Evolutionary conservation across 2,113 vertebrate species (phyloP), one percentile per base, ranked within the genome.

Genomic region (Argyrosomus japonicus): DNA sequence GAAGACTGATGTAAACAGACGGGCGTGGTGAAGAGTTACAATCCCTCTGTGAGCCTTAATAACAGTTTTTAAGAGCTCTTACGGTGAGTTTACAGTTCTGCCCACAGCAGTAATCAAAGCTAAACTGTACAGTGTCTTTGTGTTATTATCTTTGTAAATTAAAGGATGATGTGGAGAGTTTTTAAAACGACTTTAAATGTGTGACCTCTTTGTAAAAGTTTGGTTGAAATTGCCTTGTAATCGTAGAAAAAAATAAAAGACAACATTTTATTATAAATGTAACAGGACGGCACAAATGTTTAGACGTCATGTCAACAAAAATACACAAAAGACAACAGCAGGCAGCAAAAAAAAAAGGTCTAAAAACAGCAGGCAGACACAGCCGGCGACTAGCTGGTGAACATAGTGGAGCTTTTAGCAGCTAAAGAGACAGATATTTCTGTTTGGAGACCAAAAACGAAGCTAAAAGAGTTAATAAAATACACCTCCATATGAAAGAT

Each of bases 91-190:
- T 88, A 87, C 79, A 68, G 47, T 79, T 86, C 77, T 76, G 69
- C 53, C 77, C 57, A 32, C n/a, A 60, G 61, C 50, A 64, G 48
- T 17, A 51, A 73, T 74, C 60, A 51, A 32, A 64, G 18, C 29
- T 43, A 78, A 40, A 77, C 45, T 86, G 86, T 82, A 75, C 89
- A 78, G 84, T 78, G 65, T 76, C 25, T 83, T 10, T 72, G 21
- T 82, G 58, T 82, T 57, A 17, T 80, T 81, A 82, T 76, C 54
- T 85, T 81, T 90, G 83, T 87, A 87, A 88, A 89, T 79, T 86
- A 87, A 90, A 86, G 68, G 25, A 61, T 18, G 13, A 80, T 25
- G 56, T 78, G 51, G 57, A 19, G 40, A 67, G 75, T 89, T 91
- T 88, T 86, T 77, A 74, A 87, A 75, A 74, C 40, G 3, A 60